These are phyloP conservation scores for Drosophila kuntzei DNA, from an alignment of 2,888 invertebrate species.

Conservation along the genomic window DNA sequence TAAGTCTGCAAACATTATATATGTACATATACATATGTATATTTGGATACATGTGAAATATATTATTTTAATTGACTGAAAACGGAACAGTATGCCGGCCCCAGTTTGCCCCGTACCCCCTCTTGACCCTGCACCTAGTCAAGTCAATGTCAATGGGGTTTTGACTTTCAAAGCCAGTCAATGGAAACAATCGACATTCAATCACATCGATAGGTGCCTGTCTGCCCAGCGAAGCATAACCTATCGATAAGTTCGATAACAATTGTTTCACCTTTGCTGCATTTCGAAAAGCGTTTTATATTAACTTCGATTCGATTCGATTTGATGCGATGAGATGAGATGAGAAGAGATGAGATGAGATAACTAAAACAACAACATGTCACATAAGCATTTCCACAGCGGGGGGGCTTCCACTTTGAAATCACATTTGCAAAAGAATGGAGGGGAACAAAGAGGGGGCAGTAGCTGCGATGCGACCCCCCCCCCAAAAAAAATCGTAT, in stretches of 20 bases:
- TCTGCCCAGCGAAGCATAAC: slow-evolving; percentile 23
- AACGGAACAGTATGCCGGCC: slow-evolving; percentile 22
- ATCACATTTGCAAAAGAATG: slow-evolving; percentile 5
- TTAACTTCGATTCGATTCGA: neutral
- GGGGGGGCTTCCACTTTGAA: neutral
- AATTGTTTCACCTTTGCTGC: slow-evolving; percentile 1
- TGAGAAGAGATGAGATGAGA: no score
- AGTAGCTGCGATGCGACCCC: neutral
- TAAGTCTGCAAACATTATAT: slow-evolving; percentile 36
- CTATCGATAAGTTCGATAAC: slow-evolving; percentile 43
- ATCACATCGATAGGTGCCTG: slow-evolving; percentile 37
- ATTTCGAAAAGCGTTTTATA: slow-evolving; percentile 14
- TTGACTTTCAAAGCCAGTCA: slow-evolving; percentile 49
- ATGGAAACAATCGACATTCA: slow-evolving; percentile 28
- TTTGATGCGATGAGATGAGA: no score
- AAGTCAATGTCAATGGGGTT: slow-evolving; percentile 53
- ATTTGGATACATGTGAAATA: neutral
- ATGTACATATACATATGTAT: no score
- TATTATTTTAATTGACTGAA: slow-evolving; percentile 10
- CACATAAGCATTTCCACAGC: slow-evolving; percentile 23
- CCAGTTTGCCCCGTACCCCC: neutral
- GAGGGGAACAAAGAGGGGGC: neutral
- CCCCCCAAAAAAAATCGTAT: slow-evolving; percentile 21
- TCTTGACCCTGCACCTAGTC: slow-evolving; percentile 1
- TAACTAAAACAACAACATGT: slow-evolving; percentile 28